phyloP scores from a whole-genome alignment of 1,140 invertebrate species.

The Drosophila bocki region DNA sequence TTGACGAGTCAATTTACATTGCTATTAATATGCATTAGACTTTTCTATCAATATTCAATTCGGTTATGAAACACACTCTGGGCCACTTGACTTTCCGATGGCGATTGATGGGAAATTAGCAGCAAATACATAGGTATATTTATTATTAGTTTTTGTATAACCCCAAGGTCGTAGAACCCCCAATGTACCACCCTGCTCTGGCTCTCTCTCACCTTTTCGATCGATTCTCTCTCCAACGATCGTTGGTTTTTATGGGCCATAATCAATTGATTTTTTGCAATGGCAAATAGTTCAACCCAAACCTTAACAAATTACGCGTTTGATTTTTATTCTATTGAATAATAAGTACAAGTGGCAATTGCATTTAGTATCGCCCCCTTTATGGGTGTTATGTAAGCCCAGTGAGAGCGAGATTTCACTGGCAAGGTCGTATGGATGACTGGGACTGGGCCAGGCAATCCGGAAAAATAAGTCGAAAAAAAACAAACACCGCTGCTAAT shows the following conservation, averaged over 20 bases:
- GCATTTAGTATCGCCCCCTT: conserved; percentile 26
- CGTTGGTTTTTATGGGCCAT: conserved; percentile 22
- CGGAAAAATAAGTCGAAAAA: conserved; percentile 30
- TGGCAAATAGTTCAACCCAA: conserved; percentile 19
- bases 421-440: conserved; percentile 34
- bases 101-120: conserved; percentile 29
- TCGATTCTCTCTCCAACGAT: conserved; percentile 8
- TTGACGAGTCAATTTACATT: neutral
- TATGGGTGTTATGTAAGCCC: conserved; percentile 28
- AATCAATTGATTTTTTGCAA: conserved; percentile 26
- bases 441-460: conserved; percentile 36
- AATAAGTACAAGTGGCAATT: conserved; percentile 28
- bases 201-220: neutral
- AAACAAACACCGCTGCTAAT: conserved; percentile 6
- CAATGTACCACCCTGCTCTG: neutral
- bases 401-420: conserved; percentile 24
- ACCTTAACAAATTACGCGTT: conserved; percentile 49
- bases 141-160: conserved; percentile 45
- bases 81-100: neutral
- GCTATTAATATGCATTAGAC: conserved; percentile 10
- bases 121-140: conserved; percentile 21
- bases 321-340: conserved; percentile 36
- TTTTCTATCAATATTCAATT: conserved; percentile 29
- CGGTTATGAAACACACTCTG: conserved; percentile 22
- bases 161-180: conserved; percentile 30